Evolutionary conservation across 2,888 invertebrate species (phyloP), one percentile per base, ranked within the genome.

Genomic region (Galeopsomyia nigrocyanea): DNA sequence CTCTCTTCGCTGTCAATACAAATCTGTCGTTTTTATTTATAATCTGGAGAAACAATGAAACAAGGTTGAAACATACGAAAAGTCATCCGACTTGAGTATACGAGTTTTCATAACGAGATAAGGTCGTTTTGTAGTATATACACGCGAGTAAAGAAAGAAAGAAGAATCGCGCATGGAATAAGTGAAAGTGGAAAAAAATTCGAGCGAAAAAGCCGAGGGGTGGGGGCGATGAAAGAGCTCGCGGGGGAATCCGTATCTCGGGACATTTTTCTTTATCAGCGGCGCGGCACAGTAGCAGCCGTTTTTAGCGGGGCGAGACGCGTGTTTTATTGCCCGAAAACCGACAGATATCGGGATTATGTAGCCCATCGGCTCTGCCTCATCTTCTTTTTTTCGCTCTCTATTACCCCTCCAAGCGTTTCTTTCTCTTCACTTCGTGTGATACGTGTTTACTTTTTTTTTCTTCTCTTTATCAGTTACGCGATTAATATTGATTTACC

Each of bases 281-380:
- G 71, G n/a, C 74, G 78, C 79, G 80, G 80, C 84, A 26, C 26
- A 82, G 81, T 78, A 79, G 79, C 80, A 80, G 78, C 82, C 71
- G 66, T 71, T 74, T 74, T 71, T 82, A 79, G 78, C 78, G 77
- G 74, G 78, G 80, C 80, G 80, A 81, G 80, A 81, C 82, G 83
- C 88, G 88, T 89, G 89, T 89, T 89, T 89, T 89, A 89, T 89
- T 89, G 88, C 87, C 88, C 89, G 89, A 89, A 89, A 89, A 89
- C 88, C 88, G 87, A 87, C 88, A 88, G 89, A 89, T 89, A 89
- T 88, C 85, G 84, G 86, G 86, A 86, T 86, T 86, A 86, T 83
- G 82, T 79, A 79, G 79, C 79, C 77, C 78, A 77, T 79, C 77
- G 75, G 62, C 75, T 65, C 70, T 17, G 22, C 53, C 53, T 14